Base-by-base conservation (phyloP, 2,797 vertebrate species). In the Liparis tanakae region DNA sequence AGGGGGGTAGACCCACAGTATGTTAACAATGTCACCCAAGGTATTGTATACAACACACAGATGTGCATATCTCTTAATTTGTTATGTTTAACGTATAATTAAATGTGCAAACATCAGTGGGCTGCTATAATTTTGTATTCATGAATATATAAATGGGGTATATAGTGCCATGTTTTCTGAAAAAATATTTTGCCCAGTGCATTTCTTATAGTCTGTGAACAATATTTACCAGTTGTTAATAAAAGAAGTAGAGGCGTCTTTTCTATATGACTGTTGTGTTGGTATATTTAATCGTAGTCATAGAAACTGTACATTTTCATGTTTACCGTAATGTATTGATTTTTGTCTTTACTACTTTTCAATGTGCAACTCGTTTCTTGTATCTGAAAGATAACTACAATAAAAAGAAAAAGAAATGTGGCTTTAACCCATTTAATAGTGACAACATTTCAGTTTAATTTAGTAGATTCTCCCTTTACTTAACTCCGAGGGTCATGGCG, bases 321-420 rank as follows among this genome's bases (percentile, higher is more conserved):
- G 1, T 82, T 82, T 37, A 44, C 34, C 55, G 60, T 51, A 20
- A 70, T 74, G 71, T 68, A 73, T 67, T 62, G 3, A 55, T 58
- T 81, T 76, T 65, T 46, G 55, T 46, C 81, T 84, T 83, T 60
- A 71, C 46, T 82, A 65, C 48, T 71, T 88, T 87, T 85, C 58
- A 81, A 37, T 82, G 84, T 89, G 72, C 43, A 83, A 68, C 54
- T 77, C 69, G 41, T 80, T 76, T 78, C 68, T 79, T 91, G 83
- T 79, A 82, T 80, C 39, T 72, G 60, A 71, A 88, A 56, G 25
- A 79, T 53, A 74, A 85, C 67, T 33, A 83, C 68, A 90, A 85
- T 90, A 87, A 89, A 89, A 70, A 44, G n/a, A 64, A 33, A 68
- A 48, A 36, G 54, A 66, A 46, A 56, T 48, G 55, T 74, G 64